Evolutionary conservation across 2,797 vertebrate species (phyloP).

Genomic region (Intellagama lesueurii): DNA sequence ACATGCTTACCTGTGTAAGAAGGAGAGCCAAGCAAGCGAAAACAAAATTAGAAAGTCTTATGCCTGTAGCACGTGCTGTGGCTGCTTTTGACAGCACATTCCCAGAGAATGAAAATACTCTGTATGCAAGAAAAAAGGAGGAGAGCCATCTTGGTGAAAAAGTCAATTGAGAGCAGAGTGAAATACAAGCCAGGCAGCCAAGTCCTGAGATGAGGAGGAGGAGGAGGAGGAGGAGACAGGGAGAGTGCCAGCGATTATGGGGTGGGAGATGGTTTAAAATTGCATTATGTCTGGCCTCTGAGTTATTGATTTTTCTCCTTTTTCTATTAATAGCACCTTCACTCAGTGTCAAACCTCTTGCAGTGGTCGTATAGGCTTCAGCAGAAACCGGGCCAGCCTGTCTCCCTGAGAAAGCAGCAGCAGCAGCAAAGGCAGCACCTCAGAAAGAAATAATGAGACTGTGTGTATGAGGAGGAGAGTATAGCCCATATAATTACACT

Average conservation of each 20-base stretch:
- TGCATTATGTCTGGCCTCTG: conserved; percentile 41
- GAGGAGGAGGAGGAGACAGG: not conserved
- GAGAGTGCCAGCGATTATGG: not conserved
- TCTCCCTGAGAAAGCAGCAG: not conserved
- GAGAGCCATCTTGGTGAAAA: not conserved
- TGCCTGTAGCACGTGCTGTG: no score
- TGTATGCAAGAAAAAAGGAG: not conserved
- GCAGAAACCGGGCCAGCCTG: not conserved
- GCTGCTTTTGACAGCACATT: not conserved
- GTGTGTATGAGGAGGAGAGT: not conserved
- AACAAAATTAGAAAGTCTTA: conserved; percentile 4
- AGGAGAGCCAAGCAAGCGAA: not conserved
- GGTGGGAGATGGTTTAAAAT: conserved; percentile 18
- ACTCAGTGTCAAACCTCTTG: conserved; percentile 35
- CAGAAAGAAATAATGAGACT: not conserved
- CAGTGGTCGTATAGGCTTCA: conserved; percentile 12
- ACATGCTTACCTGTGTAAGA: not conserved
- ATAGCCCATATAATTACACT: no score
- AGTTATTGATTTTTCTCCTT: conserved; percentile 38
- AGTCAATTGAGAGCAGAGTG: not conserved
- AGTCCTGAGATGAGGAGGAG: not conserved
- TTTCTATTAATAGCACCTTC: conserved; percentile 41
- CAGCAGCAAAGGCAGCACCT: not conserved
- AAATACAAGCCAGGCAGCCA: not conserved
- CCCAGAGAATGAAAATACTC: conserved; percentile 5